Evolutionary conservation across 2,797 vertebrate genomes (phyloP), one percentile per base, ranked within the genome.

Genomic region (Acanthiza pusilla): DNA sequence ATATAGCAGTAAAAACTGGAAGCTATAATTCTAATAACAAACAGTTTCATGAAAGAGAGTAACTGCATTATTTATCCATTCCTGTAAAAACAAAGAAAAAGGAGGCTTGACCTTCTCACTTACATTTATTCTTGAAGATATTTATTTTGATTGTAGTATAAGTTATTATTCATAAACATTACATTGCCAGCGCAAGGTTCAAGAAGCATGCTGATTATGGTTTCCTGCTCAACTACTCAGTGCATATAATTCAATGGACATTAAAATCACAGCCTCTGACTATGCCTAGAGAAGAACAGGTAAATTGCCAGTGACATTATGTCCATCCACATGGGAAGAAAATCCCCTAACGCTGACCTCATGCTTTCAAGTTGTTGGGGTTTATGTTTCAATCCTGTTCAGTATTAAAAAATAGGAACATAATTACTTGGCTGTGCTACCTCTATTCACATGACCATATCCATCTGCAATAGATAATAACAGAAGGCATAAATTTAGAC

Each of bases 1-100:
- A 77, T 38, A 36, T 22, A 88, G 54, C 30, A 81, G 40, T 17
- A 77, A 74, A 66, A 72, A 65, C 32, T 11, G 18, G 32, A 91
- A 86, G 42, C 21, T 36, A 21, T 55, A 25, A 75, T 66, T 95
- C 53, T 58, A 87, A 78, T 61, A 92, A 95, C 40, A 92, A 93
- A 86, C 30, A 83, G 36, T 75, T 81, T 83, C 68, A 45, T 81
- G 62, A 91, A 74, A 80, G 50, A 89, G 11, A 85, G 16, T 32
- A 91, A 93, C 48, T 50, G 11, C 9, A 51, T 38, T 89, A 72
- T 94, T 93, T 89, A 92, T 21, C 58, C 23, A n/a, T 62, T 80
- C 36, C 17, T 85, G 38, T 75, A 75, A 92, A 96, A 93, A 96
- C 55, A 96, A 89, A 95, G 58, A 78, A 77, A 95, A 93, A 79